Percentiles rank a stretch among this genome's conserved stretches.
phyloP scores from a whole-genome alignment of 2,797 vertebrate genomes.

The Sphenopsis melanotis region DNA sequence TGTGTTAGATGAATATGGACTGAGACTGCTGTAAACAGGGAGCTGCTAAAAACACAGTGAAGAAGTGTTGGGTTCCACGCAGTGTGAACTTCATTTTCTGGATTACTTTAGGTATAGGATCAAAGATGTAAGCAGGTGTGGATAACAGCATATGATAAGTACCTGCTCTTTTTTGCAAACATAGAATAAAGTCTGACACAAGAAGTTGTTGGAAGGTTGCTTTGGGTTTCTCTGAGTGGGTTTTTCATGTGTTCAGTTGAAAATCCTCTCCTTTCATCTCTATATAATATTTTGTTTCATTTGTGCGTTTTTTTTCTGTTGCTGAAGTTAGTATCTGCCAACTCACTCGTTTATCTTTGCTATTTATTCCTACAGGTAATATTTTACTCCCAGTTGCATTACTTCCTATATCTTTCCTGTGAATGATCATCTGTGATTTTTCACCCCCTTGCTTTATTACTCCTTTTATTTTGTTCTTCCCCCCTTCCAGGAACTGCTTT shows the following conservation, averaged over 20 bases:
- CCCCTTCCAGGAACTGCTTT: neutral
- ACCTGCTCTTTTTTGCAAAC: neutral
- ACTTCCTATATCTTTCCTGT: neutral
- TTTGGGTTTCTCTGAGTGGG: neutral
- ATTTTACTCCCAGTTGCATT: neutral
- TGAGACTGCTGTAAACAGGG: neutral
- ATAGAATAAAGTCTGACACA: neutral
- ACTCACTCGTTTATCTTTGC: neutral
- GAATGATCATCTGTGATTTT: neutral
- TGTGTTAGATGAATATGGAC: neutral
- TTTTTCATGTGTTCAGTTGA: neutral
- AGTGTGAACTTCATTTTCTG: neutral
- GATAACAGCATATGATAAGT: neutral
- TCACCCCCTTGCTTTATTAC: neutral
- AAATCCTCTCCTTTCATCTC: neutral
- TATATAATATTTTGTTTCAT: neutral
- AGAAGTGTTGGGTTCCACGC: neutral
- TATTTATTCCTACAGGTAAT: neutral
- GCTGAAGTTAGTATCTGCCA: neutral
- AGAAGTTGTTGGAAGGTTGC: neutral
- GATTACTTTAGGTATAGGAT: neutral
- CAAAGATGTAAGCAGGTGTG: neutral
- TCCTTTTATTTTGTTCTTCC: neutral
- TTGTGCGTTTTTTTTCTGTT: neutral
- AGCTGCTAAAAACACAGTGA: neutral